Evolutionary conservation across 2,888 invertebrate species (phyloP), one percentile per base, ranked within the genome.

Genomic region (Syrphus vitripennis): DNA sequence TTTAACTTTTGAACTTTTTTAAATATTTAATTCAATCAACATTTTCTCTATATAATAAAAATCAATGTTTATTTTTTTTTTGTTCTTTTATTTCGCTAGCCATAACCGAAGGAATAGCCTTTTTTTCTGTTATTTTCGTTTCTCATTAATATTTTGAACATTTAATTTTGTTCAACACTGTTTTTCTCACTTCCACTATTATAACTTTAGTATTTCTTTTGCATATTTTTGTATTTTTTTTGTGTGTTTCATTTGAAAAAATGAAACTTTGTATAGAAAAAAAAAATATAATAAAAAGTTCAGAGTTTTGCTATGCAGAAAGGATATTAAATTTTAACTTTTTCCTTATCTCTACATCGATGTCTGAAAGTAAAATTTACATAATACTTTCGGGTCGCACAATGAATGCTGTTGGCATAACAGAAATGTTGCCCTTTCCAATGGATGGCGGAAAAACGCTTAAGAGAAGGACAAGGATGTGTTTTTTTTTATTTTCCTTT

Each of bases 311-410:
- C 79, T 80, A 83, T 87, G 76, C 76, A 70, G 45, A 87, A 83
- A 79, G 79, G 83, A 83, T 87, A 83, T 83, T 83, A 79, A 87
- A 83, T 87, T 87, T 76, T 75, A 83, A 87, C 86, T 86, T 86
- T 78, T 82, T 53, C 72, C 82, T 86, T 86, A 82, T 86, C 86
- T 82, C 69, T n/a, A 34, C 74, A 79, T 80, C 80, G 83, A 80
- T 72, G 78, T 26, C 34, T 50, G 57, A 63, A 40, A 19, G 67
- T 50, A 37, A 75, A 57, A 83, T 83, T 83, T 80, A 75, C 83
- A 83, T 83, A 83, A 83, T 80, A 74, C 63, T 40, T 48, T 82
- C 5, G 77, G 79, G 74, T 42, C 29, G 24, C 21, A 16, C 72
- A 57, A 31, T 31, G 55, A 29, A 42, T 45, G 40, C 40, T 50